Evolutionary conservation across 2,797 vertebrate genomes (phyloP), one percentile per base, ranked within the genome.

Genomic region (Ptychobarbus kaznakovi): DNA sequence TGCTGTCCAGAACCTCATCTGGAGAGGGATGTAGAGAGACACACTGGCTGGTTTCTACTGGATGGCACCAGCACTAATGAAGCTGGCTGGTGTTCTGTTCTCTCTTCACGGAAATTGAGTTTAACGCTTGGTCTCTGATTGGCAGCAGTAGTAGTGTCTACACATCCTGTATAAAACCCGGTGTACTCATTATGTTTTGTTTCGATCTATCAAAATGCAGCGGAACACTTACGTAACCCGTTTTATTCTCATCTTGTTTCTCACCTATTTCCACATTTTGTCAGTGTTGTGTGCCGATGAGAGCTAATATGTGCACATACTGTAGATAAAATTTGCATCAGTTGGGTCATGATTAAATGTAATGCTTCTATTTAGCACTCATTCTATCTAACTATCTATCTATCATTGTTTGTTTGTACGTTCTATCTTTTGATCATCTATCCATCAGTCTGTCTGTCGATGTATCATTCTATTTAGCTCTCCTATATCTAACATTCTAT

Each of bases 81-180:
- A 81, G 20, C 46, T 69, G 46, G 32, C 58, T 69, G 53, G 18
- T 61, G 69, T 76, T 84, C 82, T 84, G 46, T 63, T 72, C 35
- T 56, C 25, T 80, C n/a, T 53, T 65, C 20, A 49, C n/a, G 42
- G 3, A 87, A 82, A 87, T 78, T 70, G 51, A 81, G 63, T 87
- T 81, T 69, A 49, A 58, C 3, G 32, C 35, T 49, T 42, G 53
- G 56, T 75, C 16, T 81, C 15, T 81, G 22, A 38, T 74, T 76
- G 73, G 44, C 56, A 44, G 69, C 68, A 13, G 38, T 22, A 3
- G 51, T 13, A 53, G 61, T 28, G 49, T 75, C 11, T 68, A 49
- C 69, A 53, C 68, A 56, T 75, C 32, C 79, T 76, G 65, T 68
- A 75, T 56, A 35, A 63, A 56, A 35, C n/a, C 6, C n/a, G 4